A percentile compares a stretch with the other conserved stretches of the same genome.
Conservation (phyloP, 2,113 vertebrate genomes). For the Patagioenas fasciata region DNA sequence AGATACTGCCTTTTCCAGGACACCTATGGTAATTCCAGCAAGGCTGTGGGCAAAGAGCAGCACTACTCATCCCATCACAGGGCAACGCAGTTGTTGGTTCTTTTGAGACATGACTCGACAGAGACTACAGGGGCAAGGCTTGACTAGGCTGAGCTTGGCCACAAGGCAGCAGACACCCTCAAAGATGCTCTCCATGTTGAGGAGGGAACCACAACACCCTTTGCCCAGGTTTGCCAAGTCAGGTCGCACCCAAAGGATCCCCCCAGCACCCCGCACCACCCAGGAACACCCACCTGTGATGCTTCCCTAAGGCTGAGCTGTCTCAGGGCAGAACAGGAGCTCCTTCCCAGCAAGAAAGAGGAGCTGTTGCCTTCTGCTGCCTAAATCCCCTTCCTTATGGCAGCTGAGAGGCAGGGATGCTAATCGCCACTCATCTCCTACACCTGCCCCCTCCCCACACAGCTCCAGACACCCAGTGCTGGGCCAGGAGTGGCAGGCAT, state of each 20-base stretch:
- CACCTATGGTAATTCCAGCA: neutral
- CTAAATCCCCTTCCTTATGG: neutral
- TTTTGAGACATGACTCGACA: accelerated
- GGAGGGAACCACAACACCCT: neutral
- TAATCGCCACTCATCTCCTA: neutral
- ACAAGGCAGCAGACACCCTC: neutral
- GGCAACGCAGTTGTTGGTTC: accelerated
- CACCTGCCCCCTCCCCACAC: neutral
- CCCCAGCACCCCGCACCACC: neutral
- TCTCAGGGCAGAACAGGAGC: accelerated
- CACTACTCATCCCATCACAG: no score
- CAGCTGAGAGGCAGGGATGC: neutral
- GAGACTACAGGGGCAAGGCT: neutral
- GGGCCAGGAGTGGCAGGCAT: accelerated
- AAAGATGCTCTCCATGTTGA: neutral
- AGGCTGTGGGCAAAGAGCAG: accelerated
- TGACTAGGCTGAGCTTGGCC: neutral
- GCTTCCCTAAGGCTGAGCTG: neutral
- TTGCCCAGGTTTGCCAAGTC: neutral
- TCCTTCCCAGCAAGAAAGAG: no score
- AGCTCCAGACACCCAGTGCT: neutral
- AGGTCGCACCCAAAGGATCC: neutral
- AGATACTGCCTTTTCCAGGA: neutral
- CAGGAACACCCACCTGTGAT: accelerated
- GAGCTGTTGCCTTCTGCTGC: neutral